Conservation (phyloP, 2,888 invertebrate species). For the Hypselothyrea guttata region DNA sequence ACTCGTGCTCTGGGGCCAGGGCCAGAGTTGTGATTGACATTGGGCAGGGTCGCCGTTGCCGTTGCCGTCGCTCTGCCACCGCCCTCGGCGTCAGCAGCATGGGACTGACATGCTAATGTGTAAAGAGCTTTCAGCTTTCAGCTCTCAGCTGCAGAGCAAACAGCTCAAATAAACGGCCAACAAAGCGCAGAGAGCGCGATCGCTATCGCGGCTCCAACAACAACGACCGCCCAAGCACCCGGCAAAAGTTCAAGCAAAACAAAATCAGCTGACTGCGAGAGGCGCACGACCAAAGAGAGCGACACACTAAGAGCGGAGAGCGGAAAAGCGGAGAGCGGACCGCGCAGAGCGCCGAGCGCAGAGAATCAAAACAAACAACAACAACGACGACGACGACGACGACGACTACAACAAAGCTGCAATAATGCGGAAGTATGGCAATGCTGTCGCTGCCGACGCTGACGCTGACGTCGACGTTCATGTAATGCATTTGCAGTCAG, state of each 20-base stretch:
- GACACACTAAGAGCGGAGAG: slow-evolving; percentile 25
- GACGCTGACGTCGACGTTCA: slow-evolving; percentile 38
- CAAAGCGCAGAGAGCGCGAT: slow-evolving; percentile 16
- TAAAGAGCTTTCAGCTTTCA: slow-evolving; percentile 39
- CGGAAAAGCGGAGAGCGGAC: slow-evolving; percentile 7
- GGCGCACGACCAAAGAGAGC: slow-evolving; percentile 17
- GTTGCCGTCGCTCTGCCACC: slow-evolving; percentile 21
- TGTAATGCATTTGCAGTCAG: slow-evolving; percentile 61
- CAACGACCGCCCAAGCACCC: slow-evolving; percentile 35
- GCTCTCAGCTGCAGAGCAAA: slow-evolving; percentile 38
- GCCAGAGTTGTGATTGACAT: slow-evolving; percentile 63
- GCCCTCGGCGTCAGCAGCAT: slow-evolving; percentile 11
- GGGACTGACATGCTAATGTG: slow-evolving; percentile 67
- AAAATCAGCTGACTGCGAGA: slow-evolving; percentile 69
- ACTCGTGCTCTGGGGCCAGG: slow-evolving; percentile 44
- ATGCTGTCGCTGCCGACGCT: slow-evolving; percentile 22
- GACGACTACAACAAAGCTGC: slow-evolving; percentile 43
- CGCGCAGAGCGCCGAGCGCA: slow-evolving; percentile 8
- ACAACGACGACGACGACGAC: slow-evolving; percentile 15
- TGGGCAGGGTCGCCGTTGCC: slow-evolving; percentile 64
- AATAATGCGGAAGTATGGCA: slow-evolving; percentile 65
- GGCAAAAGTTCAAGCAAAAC: slow-evolving; percentile 76
- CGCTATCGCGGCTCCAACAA: slow-evolving; percentile 9
- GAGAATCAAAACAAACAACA: slow-evolving; percentile 8
- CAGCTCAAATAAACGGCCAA: slow-evolving; percentile 22